phyloP scores from a whole-genome alignment of 2,113 vertebrate species.

The Chloroceryle aenea region DNA sequence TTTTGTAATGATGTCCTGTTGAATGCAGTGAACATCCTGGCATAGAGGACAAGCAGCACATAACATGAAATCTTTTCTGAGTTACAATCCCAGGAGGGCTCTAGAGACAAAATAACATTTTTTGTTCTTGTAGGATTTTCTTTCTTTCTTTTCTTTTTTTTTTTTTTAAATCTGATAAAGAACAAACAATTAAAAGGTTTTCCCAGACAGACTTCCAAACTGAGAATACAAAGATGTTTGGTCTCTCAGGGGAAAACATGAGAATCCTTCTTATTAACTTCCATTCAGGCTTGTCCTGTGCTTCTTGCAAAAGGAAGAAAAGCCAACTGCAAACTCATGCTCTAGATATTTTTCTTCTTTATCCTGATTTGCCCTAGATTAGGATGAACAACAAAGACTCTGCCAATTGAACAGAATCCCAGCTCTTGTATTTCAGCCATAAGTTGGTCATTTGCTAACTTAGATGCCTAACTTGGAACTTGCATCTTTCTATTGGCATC shows the following conservation, averaged over 20 bases:
- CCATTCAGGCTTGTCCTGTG: background rate
- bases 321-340: background rate
- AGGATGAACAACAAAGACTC: background rate
- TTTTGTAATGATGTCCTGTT: background rate
- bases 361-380: background rate
- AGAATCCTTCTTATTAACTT: background rate
- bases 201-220: background rate
- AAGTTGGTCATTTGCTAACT: background rate
- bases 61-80: constrained; percentile 13
- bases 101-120: background rate
- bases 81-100: background rate
- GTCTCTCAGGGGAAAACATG: background rate
- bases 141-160: background rate
- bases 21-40: constrained; percentile 35
- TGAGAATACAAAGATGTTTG: background rate
- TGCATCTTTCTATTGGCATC: background rate
- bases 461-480: background rate
- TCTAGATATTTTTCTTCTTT: background rate
- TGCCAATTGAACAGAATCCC: background rate
- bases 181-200: background rate
- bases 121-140: background rate
- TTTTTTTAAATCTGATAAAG: background rate
- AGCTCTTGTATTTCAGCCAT: background rate
- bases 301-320: background rate
- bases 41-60: constrained; percentile 15